phyloP scores from a whole-genome alignment of 2,888 invertebrate genomes.

The Noctua fimbriata region DNA sequence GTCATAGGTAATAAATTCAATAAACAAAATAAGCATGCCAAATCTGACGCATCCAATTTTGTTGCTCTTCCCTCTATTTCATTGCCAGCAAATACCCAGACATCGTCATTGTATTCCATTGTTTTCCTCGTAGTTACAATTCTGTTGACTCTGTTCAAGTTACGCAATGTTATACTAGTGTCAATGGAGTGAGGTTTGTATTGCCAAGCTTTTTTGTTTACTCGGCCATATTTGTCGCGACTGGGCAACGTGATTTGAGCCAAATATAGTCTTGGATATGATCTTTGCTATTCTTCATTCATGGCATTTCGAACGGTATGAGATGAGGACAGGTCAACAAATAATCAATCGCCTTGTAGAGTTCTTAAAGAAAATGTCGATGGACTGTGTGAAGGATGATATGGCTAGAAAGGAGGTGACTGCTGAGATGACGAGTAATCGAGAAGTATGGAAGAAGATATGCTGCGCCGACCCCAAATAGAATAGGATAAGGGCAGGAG shows the following conservation, averaged over 20 bases:
- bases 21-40: constrained; percentile 1
- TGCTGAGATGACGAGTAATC: no score
- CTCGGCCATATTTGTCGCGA: background rate
- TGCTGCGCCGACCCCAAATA: no score
- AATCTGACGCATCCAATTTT: background rate
- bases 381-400: no score
- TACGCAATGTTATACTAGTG: constrained; percentile 21
- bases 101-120: background rate
- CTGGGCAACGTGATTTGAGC: background rate
- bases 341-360: no score
- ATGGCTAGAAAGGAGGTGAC: no score
- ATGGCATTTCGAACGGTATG: no score
- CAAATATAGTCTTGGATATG: background rate
- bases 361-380: no score
- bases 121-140: constrained; percentile 6
- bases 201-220: constrained; percentile 15
- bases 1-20: background rate
- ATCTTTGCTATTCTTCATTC: no score
- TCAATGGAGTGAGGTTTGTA: constrained; percentile 5
- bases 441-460: no score
- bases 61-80: no score
- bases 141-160: constrained; percentile 4
- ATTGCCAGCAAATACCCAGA: constrained; percentile 11
- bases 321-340: no score
- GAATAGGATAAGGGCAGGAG: no score